These are phyloP conservation scores for Tenthredo amoena DNA, from an alignment of 2,888 invertebrate species.

Conservation along the genomic window DNA sequence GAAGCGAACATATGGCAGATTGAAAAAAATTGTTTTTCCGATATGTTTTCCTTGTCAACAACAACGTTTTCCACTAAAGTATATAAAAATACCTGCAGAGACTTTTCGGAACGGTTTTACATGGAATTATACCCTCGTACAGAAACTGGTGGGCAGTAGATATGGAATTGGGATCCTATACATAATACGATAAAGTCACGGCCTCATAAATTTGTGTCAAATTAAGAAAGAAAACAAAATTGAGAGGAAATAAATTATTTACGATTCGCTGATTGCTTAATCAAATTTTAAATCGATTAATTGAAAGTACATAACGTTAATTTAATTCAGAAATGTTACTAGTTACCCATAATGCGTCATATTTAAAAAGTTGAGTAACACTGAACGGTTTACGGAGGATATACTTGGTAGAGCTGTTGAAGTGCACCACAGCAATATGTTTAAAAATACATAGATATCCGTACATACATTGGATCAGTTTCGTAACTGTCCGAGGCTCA, in stretches of 20 bases:
- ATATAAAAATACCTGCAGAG: neutral
- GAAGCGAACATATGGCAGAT: neutral
- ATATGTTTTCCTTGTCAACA: neutral
- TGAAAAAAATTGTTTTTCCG: neutral
- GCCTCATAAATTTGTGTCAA: neutral
- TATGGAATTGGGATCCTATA: too few relatives aligned
- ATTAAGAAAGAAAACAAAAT: neutral
- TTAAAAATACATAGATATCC: neutral
- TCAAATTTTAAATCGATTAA: neutral
- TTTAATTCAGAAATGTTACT: neutral
- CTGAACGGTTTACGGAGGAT: neutral
- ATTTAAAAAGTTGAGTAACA: slow-evolving; percentile 23
- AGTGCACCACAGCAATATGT: neutral
- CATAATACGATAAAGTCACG: too few relatives aligned
- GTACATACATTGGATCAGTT: slow-evolving; percentile 5
- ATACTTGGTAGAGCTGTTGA: neutral
- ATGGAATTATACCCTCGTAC: neutral
- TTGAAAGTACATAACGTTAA: neutral
- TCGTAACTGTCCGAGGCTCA: slow-evolving; percentile 5
- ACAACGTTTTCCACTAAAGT: neutral
- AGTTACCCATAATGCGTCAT: neutral
- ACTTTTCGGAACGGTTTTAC: neutral
- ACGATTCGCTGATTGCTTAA: neutral
- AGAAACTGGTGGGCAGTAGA: too few relatives aligned
- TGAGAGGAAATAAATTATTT: neutral